Evolutionary conservation across 92 coral and sea anemone genomes (phyloP).

Genomic region (Actinostola sp.): DNA sequence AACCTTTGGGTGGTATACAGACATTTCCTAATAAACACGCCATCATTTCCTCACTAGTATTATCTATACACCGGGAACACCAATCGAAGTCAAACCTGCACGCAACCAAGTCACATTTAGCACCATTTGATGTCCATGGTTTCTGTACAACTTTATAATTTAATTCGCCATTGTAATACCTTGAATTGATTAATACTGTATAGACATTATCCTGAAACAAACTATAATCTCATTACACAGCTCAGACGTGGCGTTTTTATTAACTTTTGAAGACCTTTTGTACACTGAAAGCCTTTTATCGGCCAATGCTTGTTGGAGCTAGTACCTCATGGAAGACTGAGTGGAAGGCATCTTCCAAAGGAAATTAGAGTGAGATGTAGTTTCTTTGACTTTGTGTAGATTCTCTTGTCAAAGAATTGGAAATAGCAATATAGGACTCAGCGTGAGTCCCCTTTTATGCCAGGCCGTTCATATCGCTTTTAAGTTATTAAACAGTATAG

Average conservation of each 20-base stretch:
- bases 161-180: background rate
- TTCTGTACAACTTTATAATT: background rate
- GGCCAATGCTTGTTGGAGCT: too few relatives aligned
- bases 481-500: conserved; percentile 45
- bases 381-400: conserved; percentile 4
- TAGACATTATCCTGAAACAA: conserved; percentile 19
- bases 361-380: conserved; percentile 8
- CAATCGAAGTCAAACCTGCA: too few relatives aligned
- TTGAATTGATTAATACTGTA: conserved; percentile 23
- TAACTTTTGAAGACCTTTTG: conserved; percentile 5
- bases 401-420: conserved; percentile 24
- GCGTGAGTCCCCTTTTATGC: conserved; percentile 25
- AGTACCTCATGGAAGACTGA: conserved; percentile 6
- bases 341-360: background rate
- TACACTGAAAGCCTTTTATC: background rate
- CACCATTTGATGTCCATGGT: background rate
- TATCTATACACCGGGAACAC: background rate
- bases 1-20: conserved; percentile 18
- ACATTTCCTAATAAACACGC: conserved; percentile 28
- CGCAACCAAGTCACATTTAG: background rate
- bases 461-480: conserved; percentile 25
- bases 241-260: conserved; percentile 23
- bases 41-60: background rate
- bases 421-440: conserved; percentile 48
- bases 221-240: conserved; percentile 41